phyloP scores from a whole-genome alignment of 2,113 vertebrate species.

The Peromyscus californicus region DNA sequence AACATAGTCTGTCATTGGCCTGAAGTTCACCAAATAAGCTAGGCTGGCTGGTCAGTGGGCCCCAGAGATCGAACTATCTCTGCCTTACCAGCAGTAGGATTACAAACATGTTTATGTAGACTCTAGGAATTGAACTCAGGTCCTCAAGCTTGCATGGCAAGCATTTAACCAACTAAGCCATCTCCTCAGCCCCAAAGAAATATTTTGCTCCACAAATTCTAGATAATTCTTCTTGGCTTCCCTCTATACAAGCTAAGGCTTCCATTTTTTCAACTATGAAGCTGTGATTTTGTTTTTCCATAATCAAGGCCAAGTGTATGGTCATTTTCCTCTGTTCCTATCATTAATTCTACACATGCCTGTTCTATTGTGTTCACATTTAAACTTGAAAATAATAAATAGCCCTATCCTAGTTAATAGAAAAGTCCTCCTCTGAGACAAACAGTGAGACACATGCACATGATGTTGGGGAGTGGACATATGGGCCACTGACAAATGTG shows the following conservation, averaged over 20 bases:
- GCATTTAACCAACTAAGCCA: neutral
- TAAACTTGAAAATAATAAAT: constrained; percentile 23
- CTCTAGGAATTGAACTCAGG: neutral
- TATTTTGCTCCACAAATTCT: neutral
- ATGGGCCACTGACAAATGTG: neutral
- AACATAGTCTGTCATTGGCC: neutral
- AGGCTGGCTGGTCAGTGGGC: neutral
- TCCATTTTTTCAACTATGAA: neutral
- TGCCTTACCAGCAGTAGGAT: neutral
- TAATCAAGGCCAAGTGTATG: neutral
- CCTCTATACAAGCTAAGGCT: neutral
- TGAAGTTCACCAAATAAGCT: neutral
- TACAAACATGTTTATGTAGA: neutral
- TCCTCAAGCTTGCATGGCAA: neutral
- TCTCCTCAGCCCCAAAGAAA: neutral
- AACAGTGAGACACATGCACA: too few relatives aligned
- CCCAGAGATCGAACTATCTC: neutral
- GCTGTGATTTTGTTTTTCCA: neutral
- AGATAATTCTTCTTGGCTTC: neutral
- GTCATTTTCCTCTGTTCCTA: neutral
- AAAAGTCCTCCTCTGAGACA: neutral
- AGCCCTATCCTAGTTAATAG: neutral
- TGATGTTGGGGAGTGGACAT: neutral
- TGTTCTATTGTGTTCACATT: neutral
- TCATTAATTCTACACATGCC: neutral